These are phyloP conservation scores for Raja brachyura DNA, from an alignment of 2,113 vertebrate species.

Conservation along the genomic window DNA sequence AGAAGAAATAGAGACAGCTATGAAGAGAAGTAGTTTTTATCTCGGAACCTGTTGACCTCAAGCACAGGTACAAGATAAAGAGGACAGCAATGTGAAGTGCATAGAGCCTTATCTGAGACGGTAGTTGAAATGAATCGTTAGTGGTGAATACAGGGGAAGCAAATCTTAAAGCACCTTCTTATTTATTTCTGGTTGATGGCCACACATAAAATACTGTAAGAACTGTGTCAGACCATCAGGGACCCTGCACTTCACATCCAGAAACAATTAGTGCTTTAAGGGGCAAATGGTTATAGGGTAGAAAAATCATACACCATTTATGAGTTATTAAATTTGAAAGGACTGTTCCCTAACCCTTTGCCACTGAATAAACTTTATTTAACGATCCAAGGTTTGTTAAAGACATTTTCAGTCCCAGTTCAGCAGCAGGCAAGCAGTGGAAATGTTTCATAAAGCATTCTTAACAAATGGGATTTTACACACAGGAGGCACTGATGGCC, in stretches of 20 bases:
- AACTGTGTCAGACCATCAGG: slow-evolving; percentile 34
- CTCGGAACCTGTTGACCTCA: slow-evolving; percentile 25
- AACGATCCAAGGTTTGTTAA: slow-evolving; percentile 60
- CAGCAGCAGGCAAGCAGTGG: slow-evolving; percentile 59
- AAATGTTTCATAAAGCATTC: slow-evolving; percentile 72
- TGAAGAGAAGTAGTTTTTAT: slow-evolving; percentile 31
- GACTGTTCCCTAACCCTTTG: slow-evolving; percentile 40
- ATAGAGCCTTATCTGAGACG: slow-evolving; percentile 4
- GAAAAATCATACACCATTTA: slow-evolving; percentile 37
- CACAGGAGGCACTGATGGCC: slow-evolving; percentile 83
- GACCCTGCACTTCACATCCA: slow-evolving; percentile 27
- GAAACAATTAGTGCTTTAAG: slow-evolving; percentile 38
- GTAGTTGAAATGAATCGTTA: slow-evolving; percentile 18
- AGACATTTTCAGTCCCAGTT: slow-evolving; percentile 54
- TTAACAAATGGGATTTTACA: slow-evolving; percentile 85
- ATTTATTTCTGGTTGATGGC: slow-evolving; percentile 25
- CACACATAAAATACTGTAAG: slow-evolving; percentile 31
- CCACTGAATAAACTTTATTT: slow-evolving; percentile 59
- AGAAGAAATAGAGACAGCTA: slow-evolving; percentile 18
- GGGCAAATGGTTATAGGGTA: slow-evolving; percentile 35
- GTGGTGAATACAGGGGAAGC: neutral
- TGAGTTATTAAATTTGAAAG: slow-evolving; percentile 38
- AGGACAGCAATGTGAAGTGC: slow-evolving; percentile 31
- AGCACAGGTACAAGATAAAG: slow-evolving; percentile 26
- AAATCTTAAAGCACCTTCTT: slow-evolving; percentile 27